Evolutionary conservation across 35 echinoderm and acorn worm species (phyloP), one percentile per base, ranked within the genome.

Genomic region (Chiridota heheva): DNA sequence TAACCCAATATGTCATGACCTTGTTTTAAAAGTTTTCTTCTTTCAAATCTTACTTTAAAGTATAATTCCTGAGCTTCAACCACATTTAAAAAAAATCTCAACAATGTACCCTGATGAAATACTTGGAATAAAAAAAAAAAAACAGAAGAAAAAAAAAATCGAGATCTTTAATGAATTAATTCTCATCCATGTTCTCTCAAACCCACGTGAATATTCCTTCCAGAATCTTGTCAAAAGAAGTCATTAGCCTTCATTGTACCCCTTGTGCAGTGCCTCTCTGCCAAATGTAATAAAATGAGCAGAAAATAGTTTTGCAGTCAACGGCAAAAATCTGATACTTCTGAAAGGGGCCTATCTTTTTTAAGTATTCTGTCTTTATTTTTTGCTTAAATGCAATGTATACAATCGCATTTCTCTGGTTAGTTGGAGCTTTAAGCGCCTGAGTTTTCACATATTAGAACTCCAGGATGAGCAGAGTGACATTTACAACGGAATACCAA

Each of bases 241-340:
- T 78, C 75, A 78, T 78, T 78, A 78, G 75, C 75, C 75, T 62
- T 43, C 42, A 49, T 42, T 57, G 62, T 43, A 78, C 75, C 75
- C 75, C 62, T 78, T 62, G 36, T 61, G 75, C n/a, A n/a, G 48
- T 35, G 62, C 75, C 75, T 78, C 75, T 60, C 75, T 61, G 75
- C 75, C 75, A 78, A 78, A 78, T 78, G 75, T 78, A 78, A 78
- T 78, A 78, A 78, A 78, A 78, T 78, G 75, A 78, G 75, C 62
- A 78, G 75, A 78, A 78, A 78, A 78, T 78, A 78, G 75, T 78
- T 78, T 78, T 78, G 75, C 75, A 78, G 75, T 78, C 75, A 78
- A 78, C 75, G 75, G 75, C 75, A 60, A 78, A 78, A 78, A 78
- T 78, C 75, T 57, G 75, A 78, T 78, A 78, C 75, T 78, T 60